Evolutionary conservation across 2,797 vertebrate genomes (phyloP).

Genomic region (Hyperoplus lanceolatus): DNA sequence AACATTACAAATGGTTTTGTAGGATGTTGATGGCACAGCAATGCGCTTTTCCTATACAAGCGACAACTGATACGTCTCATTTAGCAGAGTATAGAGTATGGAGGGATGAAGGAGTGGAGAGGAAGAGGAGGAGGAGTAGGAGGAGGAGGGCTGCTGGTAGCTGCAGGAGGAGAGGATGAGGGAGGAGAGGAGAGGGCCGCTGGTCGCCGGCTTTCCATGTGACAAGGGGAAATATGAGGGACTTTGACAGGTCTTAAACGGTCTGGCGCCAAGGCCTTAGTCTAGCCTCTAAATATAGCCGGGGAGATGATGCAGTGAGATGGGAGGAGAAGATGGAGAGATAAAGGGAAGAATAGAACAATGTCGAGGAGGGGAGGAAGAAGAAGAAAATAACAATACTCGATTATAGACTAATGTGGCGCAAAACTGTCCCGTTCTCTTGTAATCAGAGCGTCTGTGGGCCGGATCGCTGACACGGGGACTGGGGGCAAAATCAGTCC

Average conservation of each 20-base stretch:
- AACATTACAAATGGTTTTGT: too few relatives aligned
- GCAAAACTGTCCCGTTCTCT: conserved; percentile 62
- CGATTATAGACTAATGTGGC: conserved; percentile 75
- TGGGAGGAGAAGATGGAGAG: conserved; percentile 88
- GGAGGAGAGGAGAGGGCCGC: conserved; percentile 74
- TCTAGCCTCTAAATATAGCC: conserved; percentile 94
- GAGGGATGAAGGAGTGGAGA: conserved; percentile 44
- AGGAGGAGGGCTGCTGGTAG: conserved; percentile 78
- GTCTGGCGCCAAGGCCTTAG: conserved; percentile 97
- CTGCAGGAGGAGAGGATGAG: conserved; percentile 56
- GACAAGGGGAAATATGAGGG: conserved; percentile 96
- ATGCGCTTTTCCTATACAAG: conserved; percentile 67
- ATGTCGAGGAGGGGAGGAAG: conserved; percentile 75
- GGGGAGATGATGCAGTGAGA: conserved; percentile 89
- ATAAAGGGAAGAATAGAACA: conserved; percentile 82
- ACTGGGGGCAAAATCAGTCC: conserved; percentile 32
- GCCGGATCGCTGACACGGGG: conserved; percentile 50
- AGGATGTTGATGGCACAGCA: too few relatives aligned
- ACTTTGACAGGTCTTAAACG: conserved; percentile 98
- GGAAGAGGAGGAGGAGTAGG: conserved; percentile 26
- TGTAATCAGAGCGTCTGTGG: conserved; percentile 64
- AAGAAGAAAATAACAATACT: conserved; percentile 79
- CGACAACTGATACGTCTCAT: conserved; percentile 91
- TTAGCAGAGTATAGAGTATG: conserved; percentile 73
- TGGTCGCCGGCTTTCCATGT: conserved; percentile 89